Percentiles rank a stretch among this genome's conserved stretches.
Evolutionary conservation across 2,888 invertebrate genomes (phyloP).

Genomic region (Dilophus febrilis): DNA sequence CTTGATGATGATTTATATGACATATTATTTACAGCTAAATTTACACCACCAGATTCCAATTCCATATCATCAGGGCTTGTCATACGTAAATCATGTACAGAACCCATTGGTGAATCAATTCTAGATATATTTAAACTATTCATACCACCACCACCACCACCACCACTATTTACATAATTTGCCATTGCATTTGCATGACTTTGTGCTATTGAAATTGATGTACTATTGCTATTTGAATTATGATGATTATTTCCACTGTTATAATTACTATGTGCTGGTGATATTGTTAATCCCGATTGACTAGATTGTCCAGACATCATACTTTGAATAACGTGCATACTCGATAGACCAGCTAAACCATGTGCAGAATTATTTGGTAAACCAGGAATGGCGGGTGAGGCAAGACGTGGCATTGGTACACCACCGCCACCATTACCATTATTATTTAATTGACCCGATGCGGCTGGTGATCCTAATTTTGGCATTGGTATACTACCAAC

Average conservation of each 20-base stretch:
- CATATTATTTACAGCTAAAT: slow-evolving; percentile 36
- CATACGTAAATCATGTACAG: slow-evolving; percentile 27
- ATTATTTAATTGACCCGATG: slow-evolving; percentile 21
- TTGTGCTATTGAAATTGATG: slow-evolving; percentile 16
- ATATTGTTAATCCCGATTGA: slow-evolving; percentile 8
- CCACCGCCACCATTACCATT: slow-evolving; percentile 6
- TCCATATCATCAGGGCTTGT: slow-evolving; percentile 42
- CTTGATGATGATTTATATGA: slow-evolving; percentile 40
- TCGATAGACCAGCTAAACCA: slow-evolving; percentile 14
- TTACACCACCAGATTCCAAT: slow-evolving; percentile 38
- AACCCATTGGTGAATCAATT: slow-evolving; percentile 31
- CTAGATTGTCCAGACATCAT: slow-evolving; percentile 10
- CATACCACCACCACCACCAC: no score
- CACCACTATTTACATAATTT: slow-evolving; percentile 14
- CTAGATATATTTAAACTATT: slow-evolving; percentile 13
- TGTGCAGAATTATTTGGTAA: slow-evolving; percentile 15
- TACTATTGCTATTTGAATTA: not conserved
- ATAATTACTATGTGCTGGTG: slow-evolving; percentile 1
- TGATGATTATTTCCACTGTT: not conserved
- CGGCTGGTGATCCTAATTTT: slow-evolving; percentile 32
- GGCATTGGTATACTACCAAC: slow-evolving; percentile 16
- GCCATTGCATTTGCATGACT: slow-evolving; percentile 13
- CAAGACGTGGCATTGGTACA: slow-evolving; percentile 8
- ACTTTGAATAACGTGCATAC: slow-evolving; percentile 14
- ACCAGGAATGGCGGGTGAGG: slow-evolving; percentile 23